A percentile compares a stretch with the other conserved stretches of the same genome.
Evolutionary conservation across 1,140 invertebrate species (phyloP).

Genomic region (Chionoecetes opilio): DNA sequence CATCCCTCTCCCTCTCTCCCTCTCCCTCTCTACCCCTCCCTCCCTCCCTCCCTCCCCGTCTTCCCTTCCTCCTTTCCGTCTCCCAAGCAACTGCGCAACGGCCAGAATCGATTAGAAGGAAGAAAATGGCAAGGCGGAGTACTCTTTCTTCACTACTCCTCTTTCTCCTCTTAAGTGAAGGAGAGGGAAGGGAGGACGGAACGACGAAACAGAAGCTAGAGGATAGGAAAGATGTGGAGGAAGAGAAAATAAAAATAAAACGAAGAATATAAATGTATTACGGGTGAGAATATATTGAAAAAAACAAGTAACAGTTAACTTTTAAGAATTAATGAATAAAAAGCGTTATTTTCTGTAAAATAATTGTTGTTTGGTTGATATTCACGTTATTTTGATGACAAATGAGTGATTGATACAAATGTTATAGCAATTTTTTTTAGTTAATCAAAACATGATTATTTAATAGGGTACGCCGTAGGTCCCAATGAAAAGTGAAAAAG

Average conservation of each 20-base stretch:
- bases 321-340: no score
- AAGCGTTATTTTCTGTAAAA: no score
- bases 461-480: no score
- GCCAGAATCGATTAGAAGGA: not conserved
- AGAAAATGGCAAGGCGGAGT: not conserved
- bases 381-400: no score
- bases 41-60: not conserved
- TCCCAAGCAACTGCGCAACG: not conserved
- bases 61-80: not conserved
- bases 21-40: not conserved
- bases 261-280: not conserved
- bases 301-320: no score
- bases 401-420: no score
- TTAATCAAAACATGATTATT: no score
- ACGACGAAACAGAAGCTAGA: not conserved
- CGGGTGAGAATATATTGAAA: no score
- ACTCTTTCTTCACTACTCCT: no score
- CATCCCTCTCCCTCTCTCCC: not conserved
- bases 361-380: no score
- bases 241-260: not conserved
- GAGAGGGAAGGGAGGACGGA: not conserved
- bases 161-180: not conserved
- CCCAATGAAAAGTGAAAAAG: no score
- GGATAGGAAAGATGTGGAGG: not conserved
- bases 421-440: no score